Percentiles rank a stretch among this genome's conserved stretches.
These are phyloP conservation scores for Caenorhabditis drosophilae DNA, from an alignment of 2,888 invertebrate genomes.

Conservation along the genomic window DNA sequence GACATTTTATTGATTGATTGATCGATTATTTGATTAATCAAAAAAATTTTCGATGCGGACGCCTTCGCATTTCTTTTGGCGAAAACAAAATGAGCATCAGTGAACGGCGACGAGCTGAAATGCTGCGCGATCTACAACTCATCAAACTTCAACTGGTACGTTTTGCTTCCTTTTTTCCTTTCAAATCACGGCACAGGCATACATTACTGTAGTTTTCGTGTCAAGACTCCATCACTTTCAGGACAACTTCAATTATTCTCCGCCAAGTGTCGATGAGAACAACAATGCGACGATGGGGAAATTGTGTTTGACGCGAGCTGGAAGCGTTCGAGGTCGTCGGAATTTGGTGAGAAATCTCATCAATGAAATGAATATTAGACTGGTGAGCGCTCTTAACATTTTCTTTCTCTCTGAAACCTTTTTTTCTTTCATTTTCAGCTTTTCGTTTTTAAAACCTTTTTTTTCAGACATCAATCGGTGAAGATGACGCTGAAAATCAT, in stretches of 20 bases:
- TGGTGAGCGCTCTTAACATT: not conserved
- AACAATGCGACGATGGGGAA: conserved; percentile 10
- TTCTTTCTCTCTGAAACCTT: no score
- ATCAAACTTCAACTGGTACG: conserved; percentile 27
- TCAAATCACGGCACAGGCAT: not conserved
- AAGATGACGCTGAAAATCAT: no score
- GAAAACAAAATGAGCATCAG: not conserved
- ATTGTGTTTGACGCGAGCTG: conserved; percentile 10
- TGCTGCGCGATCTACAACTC: conserved; percentile 21
- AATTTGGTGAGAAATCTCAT: conserved; percentile 22
- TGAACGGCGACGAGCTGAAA: conserved; percentile 9
- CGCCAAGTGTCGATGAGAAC: conserved; percentile 11
- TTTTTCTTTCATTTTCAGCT: no score
- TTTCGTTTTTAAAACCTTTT: no score
- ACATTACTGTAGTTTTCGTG: no score
- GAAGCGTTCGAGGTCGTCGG: conserved; percentile 19
- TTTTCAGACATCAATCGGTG: no score
- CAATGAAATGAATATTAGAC: no score
- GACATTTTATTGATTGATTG: no score
- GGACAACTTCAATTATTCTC: conserved; percentile 18
- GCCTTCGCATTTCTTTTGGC: no score
- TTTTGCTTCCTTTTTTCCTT: not conserved
- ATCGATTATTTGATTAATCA: no score
- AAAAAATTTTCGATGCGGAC: no score
- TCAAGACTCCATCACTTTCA: no score